Conservation (phyloP, 2,797 vertebrate genomes). For the Malacoraja senta region DNA sequence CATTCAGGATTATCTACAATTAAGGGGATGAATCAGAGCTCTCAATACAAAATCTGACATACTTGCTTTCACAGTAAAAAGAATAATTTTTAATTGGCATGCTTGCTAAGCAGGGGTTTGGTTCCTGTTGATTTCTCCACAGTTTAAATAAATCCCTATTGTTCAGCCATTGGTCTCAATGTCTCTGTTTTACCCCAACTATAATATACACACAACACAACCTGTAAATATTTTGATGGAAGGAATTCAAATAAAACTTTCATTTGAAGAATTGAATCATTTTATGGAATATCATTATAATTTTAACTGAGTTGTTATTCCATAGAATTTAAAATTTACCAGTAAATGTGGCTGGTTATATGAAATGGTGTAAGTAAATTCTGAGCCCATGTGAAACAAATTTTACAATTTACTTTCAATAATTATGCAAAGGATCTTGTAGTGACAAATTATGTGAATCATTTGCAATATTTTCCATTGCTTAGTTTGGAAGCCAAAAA, state of each 20-base stretch:
- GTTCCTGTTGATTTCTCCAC: not conserved
- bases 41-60: not conserved
- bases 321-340: not conserved
- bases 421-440: not conserved
- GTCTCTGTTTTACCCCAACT: not conserved
- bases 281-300: not conserved
- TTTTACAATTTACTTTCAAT: not conserved
- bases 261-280: not conserved
- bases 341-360: not conserved
- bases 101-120: not conserved
- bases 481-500: not conserved
- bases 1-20: not conserved
- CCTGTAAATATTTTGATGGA: not conserved
- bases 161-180: not conserved
- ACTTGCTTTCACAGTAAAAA: not conserved
- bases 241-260: not conserved
- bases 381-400: not conserved
- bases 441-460: not conserved
- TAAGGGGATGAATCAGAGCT: not conserved
- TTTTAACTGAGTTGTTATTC: not conserved
- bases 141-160: not conserved
- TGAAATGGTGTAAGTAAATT: not conserved
- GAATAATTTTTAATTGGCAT: not conserved
- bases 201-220: not conserved
- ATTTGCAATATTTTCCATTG: conserved; percentile 1